These are phyloP conservation scores for Bombyx huttoni DNA, from an alignment of 2,888 invertebrate species.

Conservation along the genomic window DNA sequence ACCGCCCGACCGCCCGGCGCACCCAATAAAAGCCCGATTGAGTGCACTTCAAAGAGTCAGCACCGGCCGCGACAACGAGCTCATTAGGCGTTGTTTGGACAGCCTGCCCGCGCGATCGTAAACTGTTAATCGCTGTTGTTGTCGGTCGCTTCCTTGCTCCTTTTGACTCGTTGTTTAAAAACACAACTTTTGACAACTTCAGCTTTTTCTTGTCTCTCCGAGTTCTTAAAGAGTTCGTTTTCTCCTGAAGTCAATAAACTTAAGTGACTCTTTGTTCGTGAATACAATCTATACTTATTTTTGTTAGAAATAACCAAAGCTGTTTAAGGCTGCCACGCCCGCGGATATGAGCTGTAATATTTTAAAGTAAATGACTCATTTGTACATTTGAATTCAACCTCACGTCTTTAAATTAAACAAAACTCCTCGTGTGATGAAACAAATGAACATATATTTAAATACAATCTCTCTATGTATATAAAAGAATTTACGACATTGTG, in stretches of 20 bases:
- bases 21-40: neutral
- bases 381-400: no score
- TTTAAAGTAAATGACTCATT: no score
- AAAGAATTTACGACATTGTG: neutral
- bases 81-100: conserved; percentile 2
- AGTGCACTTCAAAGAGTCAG: neutral
- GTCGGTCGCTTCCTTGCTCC: conserved; percentile 1
- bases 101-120: conserved; percentile 2
- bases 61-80: neutral
- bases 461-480: neutral
- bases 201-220: neutral
- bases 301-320: no score
- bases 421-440: neutral
- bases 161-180: neutral
- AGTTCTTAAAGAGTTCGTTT: neutral
- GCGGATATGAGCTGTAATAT: no score
- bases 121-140: conserved; percentile 1
- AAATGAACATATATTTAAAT: neutral
- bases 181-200: neutral
- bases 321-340: no score
- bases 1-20: neutral
- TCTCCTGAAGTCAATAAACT: neutral
- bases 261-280: neutral
- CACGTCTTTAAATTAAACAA: no score
- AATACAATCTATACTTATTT: neutral